Percentiles rank a stretch among this genome's conserved stretches.
These are phyloP conservation scores for Aleiodes testaceus DNA, from an alignment of 2,888 invertebrate species.

Conservation along the genomic window DNA sequence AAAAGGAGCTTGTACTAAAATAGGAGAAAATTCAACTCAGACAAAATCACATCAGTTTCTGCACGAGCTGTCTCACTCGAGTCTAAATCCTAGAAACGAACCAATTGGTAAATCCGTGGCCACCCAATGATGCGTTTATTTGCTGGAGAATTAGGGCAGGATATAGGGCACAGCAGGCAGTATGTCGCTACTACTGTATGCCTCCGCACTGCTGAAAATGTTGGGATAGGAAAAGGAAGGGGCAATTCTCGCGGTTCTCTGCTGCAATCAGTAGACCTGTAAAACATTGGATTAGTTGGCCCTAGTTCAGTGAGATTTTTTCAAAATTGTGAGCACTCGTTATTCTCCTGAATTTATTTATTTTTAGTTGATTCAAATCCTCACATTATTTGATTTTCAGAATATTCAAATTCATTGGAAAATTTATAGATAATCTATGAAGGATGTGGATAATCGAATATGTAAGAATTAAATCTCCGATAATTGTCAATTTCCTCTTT, in stretches of 20 bases:
- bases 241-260: conserved; percentile 49
- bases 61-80: conserved; percentile 58
- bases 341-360: conserved; percentile 46
- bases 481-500: too few relatives aligned
- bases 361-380: too few relatives aligned
- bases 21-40: not conserved
- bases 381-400: too few relatives aligned
- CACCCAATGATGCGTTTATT: conserved; percentile 66
- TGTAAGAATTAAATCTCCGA: too few relatives aligned
- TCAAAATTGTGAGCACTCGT: conserved; percentile 46
- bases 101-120: conserved; percentile 64
- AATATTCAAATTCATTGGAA: too few relatives aligned
- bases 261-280: conserved; percentile 67
- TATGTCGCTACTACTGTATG: too few relatives aligned
- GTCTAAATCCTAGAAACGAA: conserved; percentile 56
- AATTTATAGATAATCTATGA: too few relatives aligned
- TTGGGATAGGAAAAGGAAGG: conserved; percentile 17
- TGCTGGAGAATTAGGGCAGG: conserved; percentile 61
- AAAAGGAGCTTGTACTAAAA: too few relatives aligned
- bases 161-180: conserved; percentile 37
- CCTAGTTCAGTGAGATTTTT: conserved; percentile 49
- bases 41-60: conserved; percentile 49
- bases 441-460: too few relatives aligned
- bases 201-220: not conserved
- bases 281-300: conserved; percentile 67